Evolutionary conservation across 2,797 vertebrate genomes (phyloP), one percentile per base, ranked within the genome.

Genomic region (Tangara arthus): DNA sequence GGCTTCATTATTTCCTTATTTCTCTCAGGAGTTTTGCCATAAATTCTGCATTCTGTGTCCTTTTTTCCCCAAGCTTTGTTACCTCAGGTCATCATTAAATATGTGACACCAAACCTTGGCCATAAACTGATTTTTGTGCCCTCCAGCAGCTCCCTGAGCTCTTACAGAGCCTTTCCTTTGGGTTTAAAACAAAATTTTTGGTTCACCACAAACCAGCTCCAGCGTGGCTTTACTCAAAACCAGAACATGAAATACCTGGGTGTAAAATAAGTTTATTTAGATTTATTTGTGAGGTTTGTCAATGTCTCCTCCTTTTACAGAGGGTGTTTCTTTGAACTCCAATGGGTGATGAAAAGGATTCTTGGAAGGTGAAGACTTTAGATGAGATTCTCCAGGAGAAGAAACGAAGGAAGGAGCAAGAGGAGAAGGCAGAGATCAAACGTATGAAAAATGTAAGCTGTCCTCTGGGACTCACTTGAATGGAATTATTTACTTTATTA

Each of bases 331-430:
- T 98, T 97, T 94, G 82, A 98, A 98, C 94, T 98, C 99, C 97
- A 99, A 99, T 99, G 99, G 99, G 99, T 99, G 99, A 99, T 99
- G 99, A 99, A 99, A 99, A 99, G 98, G 99, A 99, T 97, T 99
- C 98, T 98, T 99, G 99, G 99, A 99, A 99, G 97, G 99, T 99
- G 96, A 99, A 99, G 98, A 99, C 99, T 90, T 99, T 99, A 98
- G 99, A 99, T 98, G 99, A 99, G 96, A 99, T 99, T 97, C 98
- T 99, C 70, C 99, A 98, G 95, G 99, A 99, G 97, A 99, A 99
- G 97, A 99, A 99, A 87, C 98, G 99, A 92, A 98, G 99, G 97
- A 98, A 99, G 97, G 99, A 99, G 96, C 98, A 99, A 95, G 99
- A 99, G 89, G 99, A 99, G 96, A 99, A 98, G 96, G 98, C 98